Base-by-base conservation (phyloP, 2,797 vertebrate genomes). In the Champsocephalus gunnari region DNA sequence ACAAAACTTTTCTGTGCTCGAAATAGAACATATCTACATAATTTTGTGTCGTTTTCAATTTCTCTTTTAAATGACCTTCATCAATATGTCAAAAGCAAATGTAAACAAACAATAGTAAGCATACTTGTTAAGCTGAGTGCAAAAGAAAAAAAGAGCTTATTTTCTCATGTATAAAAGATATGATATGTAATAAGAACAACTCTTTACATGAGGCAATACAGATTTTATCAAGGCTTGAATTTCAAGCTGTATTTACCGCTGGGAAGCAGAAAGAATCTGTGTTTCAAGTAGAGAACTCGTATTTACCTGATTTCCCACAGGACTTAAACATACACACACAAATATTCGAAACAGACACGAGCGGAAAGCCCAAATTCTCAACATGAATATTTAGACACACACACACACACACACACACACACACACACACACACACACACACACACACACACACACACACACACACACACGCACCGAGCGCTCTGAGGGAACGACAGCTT, bases 271-370 rank as follows among this genome's bases (percentile, higher is more conserved):
- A 53, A 66, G 47, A 75, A 68, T 56, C 59, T 65, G 56, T 41
- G 71, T 66, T 89, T 88, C 61, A 73, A 71, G 85, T 53, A 6
- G 57, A 76, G 73, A 77, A 56, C 72, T 81, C 79, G 57, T 80
- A 88, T 88, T 90, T 89, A 91, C 84, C 64, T 78, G 81, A 87
- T 90, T 91, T 91, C 88, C 87, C 87, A 54, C 17, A 13, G 73
- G 77, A 82, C 13, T 68, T 82, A 50, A 50, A 77, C 59, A 51
- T 77, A 71, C 56, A 81, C 79, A 68, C 83, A 49, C 50, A 74
- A 65, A 68, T 60, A 65, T 80, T 76, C 66, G 70, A 81, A 58
- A 44, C 71, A 79, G 83, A 84, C 79, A 74, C 47, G 7, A 79
- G 58, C 67, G 44, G 56, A 17, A 77, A 77, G 66, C 66, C 54